phyloP scores from a whole-genome alignment of 2,113 vertebrate species.

The Indicator maculatus region DNA sequence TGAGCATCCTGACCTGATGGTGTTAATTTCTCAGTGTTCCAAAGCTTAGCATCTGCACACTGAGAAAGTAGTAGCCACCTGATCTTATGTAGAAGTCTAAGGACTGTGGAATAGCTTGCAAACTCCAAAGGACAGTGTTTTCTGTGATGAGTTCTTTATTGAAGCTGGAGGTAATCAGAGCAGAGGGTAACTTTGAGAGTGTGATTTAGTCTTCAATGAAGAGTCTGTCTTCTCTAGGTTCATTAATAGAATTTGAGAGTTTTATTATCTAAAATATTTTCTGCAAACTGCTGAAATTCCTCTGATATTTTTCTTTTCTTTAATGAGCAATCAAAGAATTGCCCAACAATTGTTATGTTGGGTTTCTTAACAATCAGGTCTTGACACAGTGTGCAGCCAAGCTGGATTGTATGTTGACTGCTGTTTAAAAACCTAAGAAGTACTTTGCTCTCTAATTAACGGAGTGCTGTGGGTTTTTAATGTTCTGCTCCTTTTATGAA shows the following conservation, averaged over 20 bases:
- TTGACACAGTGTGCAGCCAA: constrained; percentile 14
- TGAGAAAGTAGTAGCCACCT: background rate
- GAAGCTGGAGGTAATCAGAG: background rate
- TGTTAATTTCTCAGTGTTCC: background rate
- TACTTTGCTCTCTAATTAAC: constrained; percentile 64
- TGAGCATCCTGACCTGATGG: background rate
- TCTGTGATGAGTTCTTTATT: background rate
- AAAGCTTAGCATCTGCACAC: background rate
- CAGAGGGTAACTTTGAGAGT: background rate
- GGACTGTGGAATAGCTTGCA: constrained; percentile 15
- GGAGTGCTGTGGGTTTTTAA: constrained; percentile 54
- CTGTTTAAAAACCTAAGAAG: constrained; percentile 50
- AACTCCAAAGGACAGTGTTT: background rate
- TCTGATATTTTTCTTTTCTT: constrained; percentile 7
- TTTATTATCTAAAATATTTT: background rate
- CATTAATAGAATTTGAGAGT: background rate
- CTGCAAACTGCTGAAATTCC: background rate
- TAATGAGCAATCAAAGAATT: constrained; percentile 34
- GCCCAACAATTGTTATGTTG: background rate
- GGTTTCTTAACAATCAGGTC: background rate
- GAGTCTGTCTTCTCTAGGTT: background rate
- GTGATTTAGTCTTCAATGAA: constrained; percentile 13
- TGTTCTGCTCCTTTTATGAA: constrained; percentile 65
- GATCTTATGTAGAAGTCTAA: background rate
- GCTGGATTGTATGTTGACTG: constrained; percentile 49